Percentiles rank a stretch among this genome's conserved stretches.
Evolutionary conservation across 2,797 vertebrate genomes (phyloP).

Genomic region (Ctenopoma kingsleyae): DNA sequence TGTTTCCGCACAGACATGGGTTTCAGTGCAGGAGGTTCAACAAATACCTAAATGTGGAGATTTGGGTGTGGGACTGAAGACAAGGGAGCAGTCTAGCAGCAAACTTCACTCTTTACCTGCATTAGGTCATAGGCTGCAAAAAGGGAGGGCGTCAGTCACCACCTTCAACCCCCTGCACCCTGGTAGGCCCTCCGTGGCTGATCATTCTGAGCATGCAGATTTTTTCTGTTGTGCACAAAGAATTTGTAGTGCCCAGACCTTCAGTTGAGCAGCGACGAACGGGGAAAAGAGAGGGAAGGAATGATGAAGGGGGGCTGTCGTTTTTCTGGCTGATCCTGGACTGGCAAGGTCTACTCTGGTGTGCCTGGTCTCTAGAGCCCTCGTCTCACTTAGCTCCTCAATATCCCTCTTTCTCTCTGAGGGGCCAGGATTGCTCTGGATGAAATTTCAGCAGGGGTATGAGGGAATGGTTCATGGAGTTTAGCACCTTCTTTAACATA

Average conservation of each 20-base stretch:
- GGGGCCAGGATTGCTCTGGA: constrained; percentile 76
- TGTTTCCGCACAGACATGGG: constrained; percentile 44
- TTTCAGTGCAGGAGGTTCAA: constrained; percentile 70
- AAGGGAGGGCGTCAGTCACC: constrained; percentile 44
- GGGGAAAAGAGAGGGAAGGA: constrained; percentile 21
- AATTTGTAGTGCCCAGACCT: constrained; percentile 44
- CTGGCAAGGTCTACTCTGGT: constrained; percentile 75
- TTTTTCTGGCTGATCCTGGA: constrained; percentile 75
- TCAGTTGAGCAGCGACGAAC: constrained; percentile 14
- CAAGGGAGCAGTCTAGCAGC: constrained; percentile 31
- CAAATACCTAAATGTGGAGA: constrained; percentile 60
- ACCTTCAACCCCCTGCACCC: constrained; percentile 26
- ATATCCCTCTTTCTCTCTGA: constrained; percentile 78
- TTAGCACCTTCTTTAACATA: constrained; percentile 83
- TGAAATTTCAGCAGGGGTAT: constrained; percentile 85
- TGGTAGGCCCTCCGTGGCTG: constrained; percentile 39
- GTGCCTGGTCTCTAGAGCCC: constrained; percentile 71
- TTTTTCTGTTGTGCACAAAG: constrained; percentile 58
- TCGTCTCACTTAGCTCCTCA: constrained; percentile 68
- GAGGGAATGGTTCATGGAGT: constrained; percentile 84
- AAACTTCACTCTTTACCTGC: constrained; percentile 63
- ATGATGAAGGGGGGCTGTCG: constrained; percentile 64
- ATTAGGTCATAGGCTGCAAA: constrained; percentile 67
- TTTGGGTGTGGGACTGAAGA: constrained; percentile 57
- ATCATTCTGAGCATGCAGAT: constrained; percentile 44